Percentiles rank a stretch among this genome's conserved stretches.
Conservation (phyloP, 2,888 invertebrate genomes). For the Xanthorhoe designata region DNA sequence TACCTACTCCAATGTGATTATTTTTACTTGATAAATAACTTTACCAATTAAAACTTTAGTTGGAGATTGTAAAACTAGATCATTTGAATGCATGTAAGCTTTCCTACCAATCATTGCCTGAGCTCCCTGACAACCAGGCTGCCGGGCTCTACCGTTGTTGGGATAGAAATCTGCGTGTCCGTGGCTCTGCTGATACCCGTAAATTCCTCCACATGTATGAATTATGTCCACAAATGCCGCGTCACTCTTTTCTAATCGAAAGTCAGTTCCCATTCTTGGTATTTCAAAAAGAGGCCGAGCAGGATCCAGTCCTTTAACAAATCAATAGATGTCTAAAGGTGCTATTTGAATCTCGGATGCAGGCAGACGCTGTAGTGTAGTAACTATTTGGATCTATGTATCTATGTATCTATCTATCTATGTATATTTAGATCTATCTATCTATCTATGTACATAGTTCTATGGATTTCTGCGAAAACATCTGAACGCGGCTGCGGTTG, state of each 20-base stretch:
- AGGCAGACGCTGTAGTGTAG: too few relatives aligned
- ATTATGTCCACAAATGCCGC: conserved; percentile 91
- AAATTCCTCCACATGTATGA: conserved; percentile 89
- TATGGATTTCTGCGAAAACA: too few relatives aligned
- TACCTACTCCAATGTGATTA: too few relatives aligned
- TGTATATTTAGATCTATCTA: too few relatives aligned
- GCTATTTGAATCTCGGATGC: too few relatives aligned
- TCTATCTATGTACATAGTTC: too few relatives aligned
- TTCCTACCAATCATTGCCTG: conserved; percentile 67
- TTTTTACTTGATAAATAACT: neutral
- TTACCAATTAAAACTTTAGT: too few relatives aligned
- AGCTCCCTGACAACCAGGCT: conserved; percentile 88
- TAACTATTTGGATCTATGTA: too few relatives aligned
- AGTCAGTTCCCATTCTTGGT: conserved; percentile 64
- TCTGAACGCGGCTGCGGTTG: too few relatives aligned
- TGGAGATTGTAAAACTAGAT: too few relatives aligned
- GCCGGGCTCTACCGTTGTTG: conserved; percentile 88
- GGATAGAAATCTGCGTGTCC: conserved; percentile 92
- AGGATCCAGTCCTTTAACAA: conserved; percentile 84
- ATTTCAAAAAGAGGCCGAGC: conserved; percentile 88
- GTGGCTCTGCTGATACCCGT: conserved; percentile 86
- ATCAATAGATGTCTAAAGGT: neutral
- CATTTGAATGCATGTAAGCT: neutral
- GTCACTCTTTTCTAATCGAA: conserved; percentile 86
- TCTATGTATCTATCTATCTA: too few relatives aligned